phyloP scores from a whole-genome alignment of 2,113 vertebrate genomes.

The Rhea pennata region DNA sequence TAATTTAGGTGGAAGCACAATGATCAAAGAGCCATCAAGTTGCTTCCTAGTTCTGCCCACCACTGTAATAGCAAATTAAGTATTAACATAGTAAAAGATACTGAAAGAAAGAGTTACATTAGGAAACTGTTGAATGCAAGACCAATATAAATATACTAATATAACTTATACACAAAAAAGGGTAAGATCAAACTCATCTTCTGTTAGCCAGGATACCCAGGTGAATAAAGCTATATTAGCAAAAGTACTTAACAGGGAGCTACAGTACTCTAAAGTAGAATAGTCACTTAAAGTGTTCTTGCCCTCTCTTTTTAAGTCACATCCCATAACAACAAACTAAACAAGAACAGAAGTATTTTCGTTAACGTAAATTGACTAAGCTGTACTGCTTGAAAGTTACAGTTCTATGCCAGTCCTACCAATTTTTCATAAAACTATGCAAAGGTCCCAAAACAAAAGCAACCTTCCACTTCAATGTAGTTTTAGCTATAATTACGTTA shows the following conservation, averaged over 20 bases:
- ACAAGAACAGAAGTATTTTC: background rate
- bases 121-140: background rate
- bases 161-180: background rate
- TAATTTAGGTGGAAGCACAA: background rate
- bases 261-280: background rate
- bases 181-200: background rate
- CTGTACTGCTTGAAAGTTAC: background rate
- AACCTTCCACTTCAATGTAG: background rate
- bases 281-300: background rate
- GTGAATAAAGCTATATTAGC: background rate
- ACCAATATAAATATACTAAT: background rate
- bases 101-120: background rate
- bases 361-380: background rate
- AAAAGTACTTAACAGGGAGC: background rate
- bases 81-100: background rate
- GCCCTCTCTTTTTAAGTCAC: rapidly evolving
- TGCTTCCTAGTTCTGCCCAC: background rate
- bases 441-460: background rate
- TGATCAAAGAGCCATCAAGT: background rate
- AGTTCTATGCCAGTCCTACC: background rate
- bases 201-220: background rate
- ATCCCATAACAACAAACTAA: background rate
- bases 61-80: background rate
- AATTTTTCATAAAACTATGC: background rate
- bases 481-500: background rate